Percentiles rank a stretch among this genome's conserved stretches.
Conservation (phyloP, 2,113 vertebrate genomes). For the Bungarus multicinctus region DNA sequence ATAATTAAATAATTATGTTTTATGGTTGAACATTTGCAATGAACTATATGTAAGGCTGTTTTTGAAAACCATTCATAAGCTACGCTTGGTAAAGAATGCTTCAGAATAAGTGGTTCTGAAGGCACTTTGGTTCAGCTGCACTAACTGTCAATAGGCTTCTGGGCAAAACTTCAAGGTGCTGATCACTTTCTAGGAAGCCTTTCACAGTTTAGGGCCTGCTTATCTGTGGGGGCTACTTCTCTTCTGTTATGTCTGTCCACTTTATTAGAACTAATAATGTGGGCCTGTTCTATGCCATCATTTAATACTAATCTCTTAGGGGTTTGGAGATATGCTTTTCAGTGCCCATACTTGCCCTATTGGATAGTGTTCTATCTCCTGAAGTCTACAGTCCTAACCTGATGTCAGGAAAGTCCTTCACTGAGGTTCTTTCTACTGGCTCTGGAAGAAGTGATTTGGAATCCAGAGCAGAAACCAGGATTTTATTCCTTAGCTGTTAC, state of each 20-base stretch:
- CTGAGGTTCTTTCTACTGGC: background rate
- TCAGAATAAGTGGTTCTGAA: background rate
- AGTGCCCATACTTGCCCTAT: background rate
- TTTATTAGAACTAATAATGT: background rate
- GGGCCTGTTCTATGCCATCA: background rate
- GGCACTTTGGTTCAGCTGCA: background rate
- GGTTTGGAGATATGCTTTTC: background rate
- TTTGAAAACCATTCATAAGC: background rate
- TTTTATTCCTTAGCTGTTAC: background rate
- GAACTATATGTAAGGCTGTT: background rate
- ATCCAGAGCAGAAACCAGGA: background rate
- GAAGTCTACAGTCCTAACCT: background rate
- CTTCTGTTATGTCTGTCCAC: background rate
- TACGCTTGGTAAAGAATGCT: background rate
- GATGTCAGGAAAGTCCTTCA: background rate
- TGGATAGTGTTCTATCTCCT: background rate
- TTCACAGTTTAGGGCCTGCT: background rate
- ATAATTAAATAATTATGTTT: background rate
- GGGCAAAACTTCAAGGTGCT: background rate
- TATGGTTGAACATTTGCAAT: background rate
- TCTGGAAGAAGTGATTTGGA: background rate
- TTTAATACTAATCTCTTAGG: background rate
- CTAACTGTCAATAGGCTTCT: background rate
- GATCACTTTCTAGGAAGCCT: background rate
- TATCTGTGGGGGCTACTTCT: background rate